phyloP scores from a whole-genome alignment of 2,888 invertebrate genomes.

The Cynaeus angustus region DNA sequence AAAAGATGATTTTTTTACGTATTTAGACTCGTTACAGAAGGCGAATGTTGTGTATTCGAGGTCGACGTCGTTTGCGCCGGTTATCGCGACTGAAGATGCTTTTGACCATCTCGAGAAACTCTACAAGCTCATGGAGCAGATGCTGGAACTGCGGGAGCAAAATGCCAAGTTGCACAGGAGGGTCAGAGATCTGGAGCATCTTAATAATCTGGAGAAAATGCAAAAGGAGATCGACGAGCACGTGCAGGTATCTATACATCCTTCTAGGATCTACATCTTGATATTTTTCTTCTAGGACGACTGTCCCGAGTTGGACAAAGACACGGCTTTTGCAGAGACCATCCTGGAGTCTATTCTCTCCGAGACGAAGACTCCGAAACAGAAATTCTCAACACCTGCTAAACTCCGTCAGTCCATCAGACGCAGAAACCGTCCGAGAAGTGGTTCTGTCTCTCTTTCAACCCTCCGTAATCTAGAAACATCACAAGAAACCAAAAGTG shows the following conservation, averaged over 20 bases:
- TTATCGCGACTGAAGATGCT: constrained; percentile 77
- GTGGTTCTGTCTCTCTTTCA: constrained; percentile 78
- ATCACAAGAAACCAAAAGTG: not conserved
- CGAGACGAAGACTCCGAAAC: constrained; percentile 66
- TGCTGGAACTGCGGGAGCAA: constrained; percentile 82
- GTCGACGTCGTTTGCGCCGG: constrained; percentile 72
- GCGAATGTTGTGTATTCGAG: constrained; percentile 63
- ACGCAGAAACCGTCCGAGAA: constrained; percentile 75
- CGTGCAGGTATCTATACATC: constrained; percentile 24
- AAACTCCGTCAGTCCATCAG: constrained; percentile 72
- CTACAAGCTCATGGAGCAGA: constrained; percentile 84
- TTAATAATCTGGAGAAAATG: constrained; percentile 78
- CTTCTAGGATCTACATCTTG: too few species aligned
- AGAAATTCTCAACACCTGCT: constrained; percentile 65
- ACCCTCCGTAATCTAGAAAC: constrained; percentile 64
- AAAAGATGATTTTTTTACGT: constrained; percentile 70
- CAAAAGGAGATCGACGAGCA: constrained; percentile 72
- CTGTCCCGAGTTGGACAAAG: constrained; percentile 76
- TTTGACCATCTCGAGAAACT: constrained; percentile 88
- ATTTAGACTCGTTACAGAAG: constrained; percentile 69
- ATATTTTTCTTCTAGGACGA: constrained; percentile 60
- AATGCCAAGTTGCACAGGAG: constrained; percentile 80
- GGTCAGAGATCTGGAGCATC: constrained; percentile 82
- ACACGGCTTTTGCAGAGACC: constrained; percentile 77
- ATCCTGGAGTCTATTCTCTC: constrained; percentile 79